Evolutionary conservation across 2,113 vertebrate genomes (phyloP).

Genomic region (Oryzias javanicus): DNA sequence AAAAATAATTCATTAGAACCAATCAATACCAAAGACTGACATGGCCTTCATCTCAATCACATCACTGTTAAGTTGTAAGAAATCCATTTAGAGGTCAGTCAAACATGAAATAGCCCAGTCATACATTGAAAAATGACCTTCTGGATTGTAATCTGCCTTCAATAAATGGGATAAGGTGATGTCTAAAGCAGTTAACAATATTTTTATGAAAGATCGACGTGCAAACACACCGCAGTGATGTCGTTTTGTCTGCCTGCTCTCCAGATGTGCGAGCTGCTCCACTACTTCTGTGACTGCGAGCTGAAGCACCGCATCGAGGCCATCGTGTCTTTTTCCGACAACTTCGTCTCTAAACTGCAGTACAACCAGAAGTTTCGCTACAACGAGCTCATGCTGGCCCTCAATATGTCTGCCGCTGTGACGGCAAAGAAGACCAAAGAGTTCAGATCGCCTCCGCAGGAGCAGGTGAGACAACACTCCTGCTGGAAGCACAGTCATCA

Average conservation of each 20-base stretch:
- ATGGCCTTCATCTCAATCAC: slow-evolving; percentile 25
- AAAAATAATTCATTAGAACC: background rate
- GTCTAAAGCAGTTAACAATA: slow-evolving; percentile 1
- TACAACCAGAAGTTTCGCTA: slow-evolving; percentile 97
- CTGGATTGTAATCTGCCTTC: slow-evolving; percentile 17
- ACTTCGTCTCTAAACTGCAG: slow-evolving; percentile 92
- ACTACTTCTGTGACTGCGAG: slow-evolving; percentile 98
- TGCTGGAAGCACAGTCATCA: background rate
- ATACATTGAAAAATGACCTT: slow-evolving; percentile 24
- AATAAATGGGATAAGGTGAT: slow-evolving; percentile 28
- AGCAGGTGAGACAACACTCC: slow-evolving; percentile 81
- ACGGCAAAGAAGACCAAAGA: slow-evolving; percentile 96
- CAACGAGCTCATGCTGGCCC: slow-evolving; percentile 94
- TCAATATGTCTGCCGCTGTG: slow-evolving; percentile 96
- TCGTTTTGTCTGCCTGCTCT: slow-evolving; percentile 8
- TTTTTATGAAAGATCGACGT: slow-evolving; percentile 17
- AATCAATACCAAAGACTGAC: slow-evolving; percentile 18
- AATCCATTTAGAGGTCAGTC: slow-evolving; percentile 47
- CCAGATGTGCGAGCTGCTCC: slow-evolving; percentile 96
- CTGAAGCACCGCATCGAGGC: slow-evolving; percentile 95
- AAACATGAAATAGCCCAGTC: slow-evolving; percentile 41
- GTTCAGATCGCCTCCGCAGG: slow-evolving; percentile 96
- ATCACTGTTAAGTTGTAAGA: slow-evolving; percentile 29
- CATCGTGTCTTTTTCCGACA: slow-evolving; percentile 94
- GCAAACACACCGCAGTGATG: background rate